These are phyloP conservation scores for Pelosia muscerda DNA, from an alignment of 2,888 invertebrate genomes.

Conservation along the genomic window DNA sequence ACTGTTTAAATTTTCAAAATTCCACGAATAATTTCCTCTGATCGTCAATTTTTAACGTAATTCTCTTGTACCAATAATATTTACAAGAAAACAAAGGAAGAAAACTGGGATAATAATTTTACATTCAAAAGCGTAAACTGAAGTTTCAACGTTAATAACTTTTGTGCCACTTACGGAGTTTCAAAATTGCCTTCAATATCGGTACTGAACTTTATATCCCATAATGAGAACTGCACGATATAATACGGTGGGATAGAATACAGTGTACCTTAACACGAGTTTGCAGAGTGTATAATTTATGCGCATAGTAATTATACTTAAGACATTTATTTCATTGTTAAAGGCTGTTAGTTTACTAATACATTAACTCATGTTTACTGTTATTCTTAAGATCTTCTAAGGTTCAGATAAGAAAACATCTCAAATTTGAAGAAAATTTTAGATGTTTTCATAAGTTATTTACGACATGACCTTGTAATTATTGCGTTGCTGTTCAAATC, in stretches of 20 bases:
- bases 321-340: conserved; percentile 22
- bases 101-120: conserved; percentile 29
- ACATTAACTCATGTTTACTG: not conserved
- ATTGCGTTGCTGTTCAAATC: not conserved
- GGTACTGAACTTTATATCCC: conserved; percentile 45
- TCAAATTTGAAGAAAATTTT: no score
- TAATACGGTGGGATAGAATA: conserved; percentile 25
- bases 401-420: no score
- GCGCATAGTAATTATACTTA: conserved; percentile 28
- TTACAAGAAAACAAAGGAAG: conserved; percentile 16
- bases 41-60: no score
- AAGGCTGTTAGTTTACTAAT: conserved; percentile 11
- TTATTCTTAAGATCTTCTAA: not conserved
- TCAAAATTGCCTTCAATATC: conserved; percentile 42
- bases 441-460: not conserved
- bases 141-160: conserved; percentile 39
- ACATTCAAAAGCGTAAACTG: conserved; percentile 33
- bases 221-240: conserved; percentile 43
- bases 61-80: no score
- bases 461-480: not conserved
- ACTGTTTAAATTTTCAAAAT: no score
- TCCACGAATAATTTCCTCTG: no score
- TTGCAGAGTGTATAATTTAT: conserved; percentile 24
- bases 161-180: conserved; percentile 45
- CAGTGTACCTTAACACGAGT: conserved; percentile 30